phyloP scores from a whole-genome alignment of 2,113 vertebrate genomes.

The Taurulus bubalis region DNA sequence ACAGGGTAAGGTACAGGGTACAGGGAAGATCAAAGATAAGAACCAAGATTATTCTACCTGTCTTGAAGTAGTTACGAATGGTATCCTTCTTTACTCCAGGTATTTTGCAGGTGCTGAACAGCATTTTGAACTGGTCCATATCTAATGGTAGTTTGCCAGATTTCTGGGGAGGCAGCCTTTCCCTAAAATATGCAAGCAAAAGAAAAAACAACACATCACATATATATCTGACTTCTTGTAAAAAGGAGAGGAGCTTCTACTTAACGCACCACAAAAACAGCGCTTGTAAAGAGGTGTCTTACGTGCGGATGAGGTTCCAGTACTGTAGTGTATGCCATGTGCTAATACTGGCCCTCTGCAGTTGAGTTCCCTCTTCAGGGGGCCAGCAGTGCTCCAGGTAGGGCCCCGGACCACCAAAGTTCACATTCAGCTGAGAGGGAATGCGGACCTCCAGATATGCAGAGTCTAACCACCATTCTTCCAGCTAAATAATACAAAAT shows the following conservation, averaged over 20 bases:
- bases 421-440: slow-evolving; percentile 92
- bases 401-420: slow-evolving; percentile 88
- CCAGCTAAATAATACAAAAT: slow-evolving; percentile 83
- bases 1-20: background rate
- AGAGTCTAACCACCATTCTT: slow-evolving; percentile 95
- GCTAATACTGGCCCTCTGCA: slow-evolving; percentile 88
- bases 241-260: background rate
- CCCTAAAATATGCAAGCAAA: slow-evolving; percentile 80
- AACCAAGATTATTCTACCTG: slow-evolving; percentile 82
- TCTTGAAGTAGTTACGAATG: slow-evolving; percentile 89
- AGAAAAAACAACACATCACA: background rate
- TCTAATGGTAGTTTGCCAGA: slow-evolving; percentile 85
- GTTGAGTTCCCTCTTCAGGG: slow-evolving; percentile 86
- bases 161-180: slow-evolving; percentile 89
- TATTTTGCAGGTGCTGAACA: slow-evolving; percentile 94
- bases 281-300: slow-evolving; percentile 41
- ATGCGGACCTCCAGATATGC: slow-evolving; percentile 92
- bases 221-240: background rate
- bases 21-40: background rate
- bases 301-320: slow-evolving; percentile 93
- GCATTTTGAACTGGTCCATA: slow-evolving; percentile 94
- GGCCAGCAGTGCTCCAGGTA: slow-evolving; percentile 94
- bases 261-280: background rate
- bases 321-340: slow-evolving; percentile 90
- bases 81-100: slow-evolving; percentile 91